A percentile compares a stretch with the other conserved stretches of the same genome.
These are phyloP conservation scores for Atherinosoma microstoma DNA, from an alignment of 2,797 vertebrate species.

Conservation along the genomic window DNA sequence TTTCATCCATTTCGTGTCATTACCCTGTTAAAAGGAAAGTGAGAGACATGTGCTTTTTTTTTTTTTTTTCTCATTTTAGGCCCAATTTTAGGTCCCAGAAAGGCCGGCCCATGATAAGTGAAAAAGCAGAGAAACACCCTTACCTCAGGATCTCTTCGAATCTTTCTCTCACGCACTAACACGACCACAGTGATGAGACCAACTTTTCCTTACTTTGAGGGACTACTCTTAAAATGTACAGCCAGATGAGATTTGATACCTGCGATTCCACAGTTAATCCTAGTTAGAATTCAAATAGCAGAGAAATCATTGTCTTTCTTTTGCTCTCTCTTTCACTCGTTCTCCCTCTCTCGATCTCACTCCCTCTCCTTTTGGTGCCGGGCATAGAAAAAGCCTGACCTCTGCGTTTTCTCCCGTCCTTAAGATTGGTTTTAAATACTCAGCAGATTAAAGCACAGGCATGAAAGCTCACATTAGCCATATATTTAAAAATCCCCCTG, in stretches of 20 bases:
- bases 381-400: slow-evolving; percentile 81
- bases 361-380: slow-evolving; percentile 45
- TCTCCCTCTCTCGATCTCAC: slow-evolving; percentile 57
- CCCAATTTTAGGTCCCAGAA: slow-evolving; percentile 57
- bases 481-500: slow-evolving; percentile 86
- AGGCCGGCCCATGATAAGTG: slow-evolving; percentile 65
- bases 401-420: slow-evolving; percentile 83
- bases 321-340: slow-evolving; percentile 68
- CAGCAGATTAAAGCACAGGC: slow-evolving; percentile 86
- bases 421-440: slow-evolving; percentile 88
- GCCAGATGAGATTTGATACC: slow-evolving; percentile 78
- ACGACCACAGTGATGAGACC: slow-evolving; percentile 40
- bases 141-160: slow-evolving; percentile 33
- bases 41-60: slow-evolving; percentile 25
- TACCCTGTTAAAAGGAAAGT: slow-evolving; percentile 60
- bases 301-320: slow-evolving; percentile 84
- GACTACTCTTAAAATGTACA: slow-evolving; percentile 58
- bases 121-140: slow-evolving; percentile 70
- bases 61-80: slow-evolving; percentile 65
- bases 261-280: slow-evolving; percentile 82
- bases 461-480: slow-evolving; percentile 88
- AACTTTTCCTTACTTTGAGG: slow-evolving; percentile 71
- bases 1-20: slow-evolving; percentile 76
- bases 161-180: slow-evolving; percentile 30
- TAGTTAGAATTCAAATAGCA: slow-evolving; percentile 82